Base-by-base conservation (phyloP, 2,888 invertebrate species). In the Lasioglossum pauxillum region DNA sequence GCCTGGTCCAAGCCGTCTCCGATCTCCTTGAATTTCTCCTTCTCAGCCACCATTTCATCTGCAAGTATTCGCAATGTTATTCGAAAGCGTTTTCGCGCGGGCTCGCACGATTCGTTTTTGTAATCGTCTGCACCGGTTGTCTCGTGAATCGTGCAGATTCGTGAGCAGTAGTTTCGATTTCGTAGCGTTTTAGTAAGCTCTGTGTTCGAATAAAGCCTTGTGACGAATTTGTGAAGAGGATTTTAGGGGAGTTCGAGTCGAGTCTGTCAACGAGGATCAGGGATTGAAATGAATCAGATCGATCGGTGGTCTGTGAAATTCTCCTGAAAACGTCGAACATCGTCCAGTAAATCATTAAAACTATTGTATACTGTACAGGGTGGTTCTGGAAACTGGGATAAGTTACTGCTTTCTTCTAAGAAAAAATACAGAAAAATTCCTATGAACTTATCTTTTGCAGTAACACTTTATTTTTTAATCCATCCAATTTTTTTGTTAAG, bases 1-100 rank as follows among this genome's bases (percentile, higher is more conserved):
- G 99, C 98, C 95, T 97, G 97, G 96, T 99, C 99, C 96, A 99
- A 97, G 96, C 98, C 98, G 95, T 98, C 98, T 93, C 98, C 98
- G 96, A 99, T 98, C 95, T 97, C 97, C 96, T 98, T 98, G 97
- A 97, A 99, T 96, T 97, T 97, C 96, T 99, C 98, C 96, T 98
- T 98, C 96, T 98, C 98, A 95, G 96, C 96, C 96, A 98, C 97
- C 96, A 98, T 96, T 95, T 98, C 98, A 97, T 98, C 98, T 98
- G 97, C 94, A 96, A 96, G 92, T 92, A 95, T 87, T 92, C 81
- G 89, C 85, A 89, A 77, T n/a, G 88, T 89, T 91, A 90, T 78
- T 84, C 83, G 69, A 79, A 67, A 41, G 77, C 31, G 75, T 77
- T 82, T 23, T 23, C 0, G 49, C 49, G 49, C 41, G 41, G 10